phyloP scores from a whole-genome alignment of 2,888 invertebrate genomes.

The Apeira syringaria region DNA sequence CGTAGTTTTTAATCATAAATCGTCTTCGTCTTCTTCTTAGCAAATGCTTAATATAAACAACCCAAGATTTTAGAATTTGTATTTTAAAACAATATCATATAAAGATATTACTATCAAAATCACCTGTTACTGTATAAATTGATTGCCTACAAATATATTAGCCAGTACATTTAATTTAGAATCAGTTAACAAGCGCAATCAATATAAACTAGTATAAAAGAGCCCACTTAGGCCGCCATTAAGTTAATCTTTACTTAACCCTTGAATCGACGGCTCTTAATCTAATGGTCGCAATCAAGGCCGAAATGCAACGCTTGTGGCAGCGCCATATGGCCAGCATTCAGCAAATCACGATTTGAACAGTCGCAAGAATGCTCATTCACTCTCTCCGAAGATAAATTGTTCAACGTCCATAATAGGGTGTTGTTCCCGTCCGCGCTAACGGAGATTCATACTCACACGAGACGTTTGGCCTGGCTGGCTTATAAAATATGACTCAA shows the following conservation, averaged over 20 bases:
- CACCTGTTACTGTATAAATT: too few relatives aligned
- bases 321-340: constrained; percentile 27
- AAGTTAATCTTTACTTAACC: constrained; percentile 16
- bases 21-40: too few relatives aligned
- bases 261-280: constrained; percentile 8
- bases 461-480: too few relatives aligned
- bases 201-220: neutral
- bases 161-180: neutral
- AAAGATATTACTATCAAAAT: too few relatives aligned
- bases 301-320: constrained; percentile 5
- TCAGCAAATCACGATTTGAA: constrained; percentile 20
- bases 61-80: too few relatives aligned
- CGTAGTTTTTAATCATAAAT: too few relatives aligned
- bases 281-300: constrained; percentile 21
- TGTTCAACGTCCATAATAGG: constrained; percentile 25
- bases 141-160: neutral
- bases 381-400: constrained; percentile 26
- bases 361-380: constrained; percentile 1
- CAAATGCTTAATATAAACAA: too few relatives aligned
- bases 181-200: neutral
- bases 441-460: too few relatives aligned
- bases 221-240: constrained; percentile 1
- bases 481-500: too few relatives aligned
- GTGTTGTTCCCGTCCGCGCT: constrained; percentile 13
- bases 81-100: too few relatives aligned